Base-by-base conservation (phyloP, 2,888 invertebrate species). In the Drosophila anomalipes region DNA sequence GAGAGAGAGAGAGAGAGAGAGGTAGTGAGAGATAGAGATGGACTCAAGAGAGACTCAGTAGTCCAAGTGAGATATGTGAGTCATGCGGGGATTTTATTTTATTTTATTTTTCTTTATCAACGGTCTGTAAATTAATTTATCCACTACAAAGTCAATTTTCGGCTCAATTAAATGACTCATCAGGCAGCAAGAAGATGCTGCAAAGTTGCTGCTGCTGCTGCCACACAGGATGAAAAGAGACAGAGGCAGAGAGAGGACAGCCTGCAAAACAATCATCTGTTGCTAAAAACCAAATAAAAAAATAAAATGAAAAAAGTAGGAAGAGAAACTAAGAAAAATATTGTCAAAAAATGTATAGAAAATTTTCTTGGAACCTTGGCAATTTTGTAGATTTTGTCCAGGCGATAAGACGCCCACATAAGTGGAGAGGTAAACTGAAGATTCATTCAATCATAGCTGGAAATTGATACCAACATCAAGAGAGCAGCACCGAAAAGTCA, bases 141-240 rank as follows among this genome's bases (percentile, higher is more conserved):
- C 83, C 80, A 79, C 78, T 76, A 82, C 86, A 82, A 82, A 82
- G 86, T 84, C 74, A 69, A 89, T 89, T 85, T 86, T 83, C 69
- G 87, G 87, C 78, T 83, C 86, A 89, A 89, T 87, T 87, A 87
- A 89, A 85, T 87, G 87, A 87, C 87, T 87, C 87, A 87, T 85
- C 89, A 73, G 78, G 72, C 72, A 74, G 53, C 78, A 33, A 35
- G n/a, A 47, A 69, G 60, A 78, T 52, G 69, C 59, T 41, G 67
- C 70, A 66, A 66, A 56, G 52, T 47, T 26, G 14, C 16, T 47
- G 47, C 4, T 37, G 37, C 37, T 26, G 47, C 51, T 72, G 75
- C 76, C 81, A 72, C 81, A 82, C 82, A 84, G 35, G 39, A 44
- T 62, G 26, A 49, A 22, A 39, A 26, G 28, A 22, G 26, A 28